Conservation (phyloP, 2,797 vertebrate species). For the Xerus rutilus region DNA sequence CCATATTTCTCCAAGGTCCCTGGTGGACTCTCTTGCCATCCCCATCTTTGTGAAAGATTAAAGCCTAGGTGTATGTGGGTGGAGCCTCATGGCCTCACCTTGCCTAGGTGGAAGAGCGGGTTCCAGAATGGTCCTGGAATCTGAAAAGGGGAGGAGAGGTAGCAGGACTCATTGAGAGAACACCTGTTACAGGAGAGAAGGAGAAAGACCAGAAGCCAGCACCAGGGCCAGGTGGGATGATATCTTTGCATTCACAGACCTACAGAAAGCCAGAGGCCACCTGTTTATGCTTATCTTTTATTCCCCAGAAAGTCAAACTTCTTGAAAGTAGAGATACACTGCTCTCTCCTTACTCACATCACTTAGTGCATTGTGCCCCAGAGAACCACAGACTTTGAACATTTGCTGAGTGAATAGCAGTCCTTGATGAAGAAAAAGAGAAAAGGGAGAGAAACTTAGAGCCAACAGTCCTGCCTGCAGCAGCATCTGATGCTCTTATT, state of each 20-base stretch:
- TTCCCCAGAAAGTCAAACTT: background rate
- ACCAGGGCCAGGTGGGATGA: background rate
- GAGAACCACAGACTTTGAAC: conserved; percentile 31
- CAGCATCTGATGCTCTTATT: background rate
- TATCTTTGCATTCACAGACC: background rate
- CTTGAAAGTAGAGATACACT: background rate
- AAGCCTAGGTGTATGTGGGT: background rate
- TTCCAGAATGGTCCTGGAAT: background rate
- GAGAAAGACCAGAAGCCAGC: background rate
- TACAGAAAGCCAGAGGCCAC: background rate
- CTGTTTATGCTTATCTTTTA: background rate
- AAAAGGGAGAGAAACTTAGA: background rate
- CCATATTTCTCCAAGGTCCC: background rate
- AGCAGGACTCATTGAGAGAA: background rate
- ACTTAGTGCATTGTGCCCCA: background rate
- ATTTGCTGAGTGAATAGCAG: background rate
- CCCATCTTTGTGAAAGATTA: conserved; percentile 25
- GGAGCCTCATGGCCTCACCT: background rate
- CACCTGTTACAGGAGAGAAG: background rate
- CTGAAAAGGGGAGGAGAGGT: background rate
- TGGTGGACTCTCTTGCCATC: background rate
- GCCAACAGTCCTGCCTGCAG: background rate
- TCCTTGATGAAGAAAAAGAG: background rate
- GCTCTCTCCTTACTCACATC: background rate
- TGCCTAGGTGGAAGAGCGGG: background rate